Evolutionary conservation across 2,113 vertebrate genomes (phyloP).

Genomic region (Lutjanus erythropterus): DNA sequence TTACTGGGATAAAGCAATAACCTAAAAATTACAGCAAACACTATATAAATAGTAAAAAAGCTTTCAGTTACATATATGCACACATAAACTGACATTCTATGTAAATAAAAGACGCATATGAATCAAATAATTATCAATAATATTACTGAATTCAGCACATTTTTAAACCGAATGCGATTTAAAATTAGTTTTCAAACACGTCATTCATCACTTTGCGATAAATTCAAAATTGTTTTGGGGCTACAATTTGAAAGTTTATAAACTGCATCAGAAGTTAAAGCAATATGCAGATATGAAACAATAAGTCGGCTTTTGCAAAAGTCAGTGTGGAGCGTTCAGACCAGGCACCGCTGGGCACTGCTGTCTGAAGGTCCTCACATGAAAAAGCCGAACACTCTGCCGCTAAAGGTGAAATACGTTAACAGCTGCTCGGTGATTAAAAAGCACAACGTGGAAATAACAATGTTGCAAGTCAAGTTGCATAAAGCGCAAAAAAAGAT

Average conservation of each 20-base stretch:
- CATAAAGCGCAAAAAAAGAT: neutral
- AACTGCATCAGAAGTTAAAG: neutral
- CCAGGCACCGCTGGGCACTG: slow-evolving; percentile 1
- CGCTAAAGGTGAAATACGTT: slow-evolving; percentile 11
- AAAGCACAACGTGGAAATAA: slow-evolving; percentile 45
- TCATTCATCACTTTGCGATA: neutral
- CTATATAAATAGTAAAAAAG: neutral
- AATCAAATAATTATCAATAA: neutral
- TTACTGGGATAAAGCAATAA: neutral
- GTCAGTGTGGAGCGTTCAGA: slow-evolving; percentile 7
- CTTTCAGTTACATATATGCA: neutral
- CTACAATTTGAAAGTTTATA: neutral
- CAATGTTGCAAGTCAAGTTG: neutral
- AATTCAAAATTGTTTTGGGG: neutral
- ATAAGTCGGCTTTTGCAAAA: slow-evolving; percentile 29
- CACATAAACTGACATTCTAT: neutral
- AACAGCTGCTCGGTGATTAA: slow-evolving; percentile 31
- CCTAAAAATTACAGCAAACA: slow-evolving; percentile 10
- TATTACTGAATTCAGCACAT: neutral
- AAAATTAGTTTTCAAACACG: neutral
- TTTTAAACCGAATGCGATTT: neutral
- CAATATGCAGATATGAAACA: slow-evolving; percentile 21
- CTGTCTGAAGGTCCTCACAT: slow-evolving; percentile 10
- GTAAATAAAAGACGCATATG: neutral
- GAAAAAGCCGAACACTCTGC: neutral